Conservation (phyloP, 2,888 invertebrate species). For the Coenonympha glycerion region DNA sequence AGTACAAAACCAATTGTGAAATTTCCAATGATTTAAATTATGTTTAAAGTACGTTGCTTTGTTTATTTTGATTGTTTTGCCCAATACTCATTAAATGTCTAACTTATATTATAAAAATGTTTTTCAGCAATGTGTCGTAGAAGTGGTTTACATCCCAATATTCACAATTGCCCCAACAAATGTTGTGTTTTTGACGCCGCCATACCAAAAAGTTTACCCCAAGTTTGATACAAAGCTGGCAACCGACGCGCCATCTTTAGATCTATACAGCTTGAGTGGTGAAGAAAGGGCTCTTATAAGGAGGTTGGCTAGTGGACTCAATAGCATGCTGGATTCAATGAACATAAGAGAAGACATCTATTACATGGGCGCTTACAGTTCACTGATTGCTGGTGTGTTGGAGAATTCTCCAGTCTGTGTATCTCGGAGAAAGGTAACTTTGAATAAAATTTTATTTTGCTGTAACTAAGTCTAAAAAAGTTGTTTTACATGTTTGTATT, state of each 20-base stretch:
- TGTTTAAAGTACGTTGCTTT: too few species aligned
- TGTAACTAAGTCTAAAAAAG: neutral
- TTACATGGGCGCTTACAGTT: slow-evolving; percentile 78
- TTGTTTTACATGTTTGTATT: neutral
- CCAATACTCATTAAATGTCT: too few species aligned
- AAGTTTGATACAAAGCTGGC: slow-evolving; percentile 54
- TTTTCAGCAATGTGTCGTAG: slow-evolving; percentile 77
- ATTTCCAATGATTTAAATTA: too few species aligned
- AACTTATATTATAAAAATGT: too few species aligned
- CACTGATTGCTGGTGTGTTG: slow-evolving; percentile 75
- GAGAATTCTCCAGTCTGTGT: slow-evolving; percentile 74
- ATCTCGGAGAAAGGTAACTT: slow-evolving; percentile 66
- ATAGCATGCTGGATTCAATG: slow-evolving; percentile 75
- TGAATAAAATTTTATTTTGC: too few species aligned
- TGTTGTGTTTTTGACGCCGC: slow-evolving; percentile 78
- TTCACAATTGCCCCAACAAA: slow-evolving; percentile 75
- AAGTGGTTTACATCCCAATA: slow-evolving; percentile 78
- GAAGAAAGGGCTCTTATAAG: slow-evolving; percentile 59
- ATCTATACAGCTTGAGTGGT: slow-evolving; percentile 52
- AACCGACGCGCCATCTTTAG: slow-evolving; percentile 47
- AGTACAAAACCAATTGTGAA: too few species aligned
- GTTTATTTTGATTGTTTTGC: too few species aligned
- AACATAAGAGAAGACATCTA: slow-evolving; percentile 80
- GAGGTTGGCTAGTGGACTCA: slow-evolving; percentile 67
- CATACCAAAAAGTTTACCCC: slow-evolving; percentile 76